Percentiles rank a stretch among this genome's conserved stretches.
phyloP scores from a whole-genome alignment of 2,888 invertebrate species.

The Schrankia costaestrigalis region DNA sequence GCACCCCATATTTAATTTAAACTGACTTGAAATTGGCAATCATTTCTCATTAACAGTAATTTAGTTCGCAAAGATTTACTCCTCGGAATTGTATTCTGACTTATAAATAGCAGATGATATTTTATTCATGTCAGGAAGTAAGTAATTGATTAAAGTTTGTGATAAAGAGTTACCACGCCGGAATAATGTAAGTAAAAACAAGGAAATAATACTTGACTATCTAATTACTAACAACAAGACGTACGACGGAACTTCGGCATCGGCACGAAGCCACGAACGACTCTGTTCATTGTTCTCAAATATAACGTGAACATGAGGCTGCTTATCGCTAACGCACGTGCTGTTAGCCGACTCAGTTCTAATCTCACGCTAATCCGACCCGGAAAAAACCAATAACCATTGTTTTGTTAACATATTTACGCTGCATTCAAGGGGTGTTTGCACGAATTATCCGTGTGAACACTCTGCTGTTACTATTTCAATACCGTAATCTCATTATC shows the following conservation, averaged over 20 bases:
- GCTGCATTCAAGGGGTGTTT: constrained; percentile 58
- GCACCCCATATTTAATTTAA: constrained; percentile 33
- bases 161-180: constrained; percentile 54
- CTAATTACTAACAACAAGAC: constrained; percentile 58
- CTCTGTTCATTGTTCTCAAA: constrained; percentile 46
- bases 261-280: constrained; percentile 38
- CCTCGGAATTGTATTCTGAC: constrained; percentile 41
- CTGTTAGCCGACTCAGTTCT: constrained; percentile 45
- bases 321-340: constrained; percentile 61
- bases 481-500: constrained; percentile 55
- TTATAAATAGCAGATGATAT: constrained; percentile 42
- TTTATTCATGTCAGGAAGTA: constrained; percentile 43
- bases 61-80: constrained; percentile 35
- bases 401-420: constrained; percentile 67
- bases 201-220: constrained; percentile 53
- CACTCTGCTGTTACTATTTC: constrained; percentile 50
- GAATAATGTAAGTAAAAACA: constrained; percentile 47
- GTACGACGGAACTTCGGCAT: constrained; percentile 40
- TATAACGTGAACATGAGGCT: constrained; percentile 34
- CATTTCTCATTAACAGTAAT: constrained; percentile 39
- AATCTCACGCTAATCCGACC: constrained; percentile 70
- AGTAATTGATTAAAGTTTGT: constrained; percentile 46
- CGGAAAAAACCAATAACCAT: constrained; percentile 71
- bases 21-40: constrained; percentile 40
- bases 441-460: constrained; percentile 59